Evolutionary conservation across 2,797 vertebrate species (phyloP), one percentile per base, ranked within the genome.

Genomic region (Acanthiza pusilla): DNA sequence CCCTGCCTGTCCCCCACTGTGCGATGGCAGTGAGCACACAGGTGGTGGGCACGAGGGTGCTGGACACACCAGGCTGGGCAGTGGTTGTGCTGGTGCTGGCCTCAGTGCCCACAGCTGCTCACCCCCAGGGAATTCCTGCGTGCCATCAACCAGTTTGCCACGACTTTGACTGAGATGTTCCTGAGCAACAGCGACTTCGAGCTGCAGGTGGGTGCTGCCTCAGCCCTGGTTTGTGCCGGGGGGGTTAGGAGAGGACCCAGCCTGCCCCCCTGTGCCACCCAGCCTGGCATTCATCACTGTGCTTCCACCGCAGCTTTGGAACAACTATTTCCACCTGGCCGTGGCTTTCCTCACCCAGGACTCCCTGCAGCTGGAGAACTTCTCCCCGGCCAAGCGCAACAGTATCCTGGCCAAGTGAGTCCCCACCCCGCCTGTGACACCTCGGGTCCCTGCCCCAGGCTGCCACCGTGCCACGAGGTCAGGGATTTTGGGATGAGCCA

Each of bases 311-410:
- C 83, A 96, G 96, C 96, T 96, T 68, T 96, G 96, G 96, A 96
- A 96, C 91, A 96, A 96, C 13, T 96, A 96, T 55, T 97, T 97
- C 72, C 96, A 96, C 88, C 94, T 97, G 88, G 93, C 97, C 0
- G 96, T 97, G 62, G 97, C 96, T 71, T 97, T 97, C 95, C 97
- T 97, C 47, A 97, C 96, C 22, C 97, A 97, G 94, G 96, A 96
- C 14, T 96, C 89, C 4, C 90, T 97, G 85, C 97, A 97, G 73
- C 94, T 97, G 86, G 97, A 97, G 89, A 97, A 96, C 11, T 97
- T 97, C 91, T 97, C 97, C 5, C 85, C 71, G 1, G 96, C 95
- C 71, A 97, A 97, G 66, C 92, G 95, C 36, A 88, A 55, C 38
- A 88, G 85, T 32, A 97, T 97, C 81, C 67, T 97, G 65, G 86